phyloP scores from a whole-genome alignment of 2,113 vertebrate species.

The Eudyptes chrysolophus region DNA sequence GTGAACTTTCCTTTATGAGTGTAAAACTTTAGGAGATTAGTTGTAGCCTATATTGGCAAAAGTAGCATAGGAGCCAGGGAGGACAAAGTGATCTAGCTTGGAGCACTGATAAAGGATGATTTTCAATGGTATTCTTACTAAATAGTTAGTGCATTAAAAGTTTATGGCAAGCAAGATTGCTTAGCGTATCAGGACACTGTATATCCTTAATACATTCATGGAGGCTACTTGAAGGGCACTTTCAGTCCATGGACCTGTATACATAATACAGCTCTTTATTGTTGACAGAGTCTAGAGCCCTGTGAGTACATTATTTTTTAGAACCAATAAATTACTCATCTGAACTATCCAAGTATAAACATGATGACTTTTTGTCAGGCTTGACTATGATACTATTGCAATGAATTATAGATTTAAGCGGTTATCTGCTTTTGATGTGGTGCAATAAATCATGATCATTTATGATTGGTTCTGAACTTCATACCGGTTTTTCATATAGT shows the following conservation, averaged over 20 bases:
- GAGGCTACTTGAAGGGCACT: conserved; percentile 19
- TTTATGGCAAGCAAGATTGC: neutral
- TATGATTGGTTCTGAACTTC: conserved; percentile 12
- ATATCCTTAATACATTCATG: neutral
- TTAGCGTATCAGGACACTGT: neutral
- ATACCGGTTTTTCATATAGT: neutral
- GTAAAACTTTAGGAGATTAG: neutral
- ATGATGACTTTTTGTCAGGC: conserved; percentile 43
- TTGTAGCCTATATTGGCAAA: neutral
- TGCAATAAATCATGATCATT: conserved; percentile 10
- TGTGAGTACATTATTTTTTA: conserved; percentile 41
- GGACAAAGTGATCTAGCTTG: neutral
- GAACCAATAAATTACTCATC: conserved; percentile 59
- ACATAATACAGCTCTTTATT: conserved; percentile 22
- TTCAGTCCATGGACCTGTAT: neutral
- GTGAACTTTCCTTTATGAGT: neutral
- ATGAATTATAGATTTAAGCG: conserved; percentile 35
- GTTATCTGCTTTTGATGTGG: conserved; percentile 20
- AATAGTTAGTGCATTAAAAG: neutral
- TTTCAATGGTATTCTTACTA: neutral
- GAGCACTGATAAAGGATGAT: neutral
- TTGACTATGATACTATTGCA: conserved; percentile 17
- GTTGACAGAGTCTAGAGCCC: conserved; percentile 4
- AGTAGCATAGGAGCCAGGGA: neutral
- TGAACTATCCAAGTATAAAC: conserved; percentile 24